Conservation (phyloP, 2,113 vertebrate species). For the Gallinago paraguaiae region DNA sequence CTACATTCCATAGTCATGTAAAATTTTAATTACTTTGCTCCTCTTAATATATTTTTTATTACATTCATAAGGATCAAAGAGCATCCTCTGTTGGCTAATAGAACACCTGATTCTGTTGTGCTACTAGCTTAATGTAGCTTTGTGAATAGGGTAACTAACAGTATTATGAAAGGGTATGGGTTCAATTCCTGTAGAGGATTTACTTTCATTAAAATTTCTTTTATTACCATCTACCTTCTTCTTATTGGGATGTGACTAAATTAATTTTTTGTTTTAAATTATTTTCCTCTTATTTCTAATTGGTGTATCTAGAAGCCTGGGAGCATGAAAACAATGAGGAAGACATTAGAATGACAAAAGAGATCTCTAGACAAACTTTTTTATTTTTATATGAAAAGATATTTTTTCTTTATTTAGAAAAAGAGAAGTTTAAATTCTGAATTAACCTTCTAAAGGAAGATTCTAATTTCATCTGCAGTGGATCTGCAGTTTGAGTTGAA, state of each 20-base stretch:
- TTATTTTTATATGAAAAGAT: background rate
- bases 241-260: constrained; percentile 19
- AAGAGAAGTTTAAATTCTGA: background rate
- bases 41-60: constrained; percentile 65
- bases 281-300: constrained; percentile 54
- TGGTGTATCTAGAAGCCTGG: background rate
- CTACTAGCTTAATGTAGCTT: background rate
- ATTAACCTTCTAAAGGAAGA: background rate
- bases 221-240: constrained; percentile 40
- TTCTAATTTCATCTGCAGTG: background rate
- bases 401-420: background rate
- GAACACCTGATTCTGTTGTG: constrained; percentile 12
- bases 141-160: background rate
- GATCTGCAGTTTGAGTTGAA: background rate
- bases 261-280: constrained; percentile 39
- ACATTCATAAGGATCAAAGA: constrained; percentile 27
- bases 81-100: constrained; percentile 52
- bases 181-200: constrained; percentile 52
- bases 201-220: constrained; percentile 49
- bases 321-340: background rate
- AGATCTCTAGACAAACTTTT: background rate
- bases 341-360: background rate
- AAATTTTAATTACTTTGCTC: constrained; percentile 61
- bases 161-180: constrained; percentile 11
- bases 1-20: constrained; percentile 6